These are phyloP conservation scores for Microcebus griseorufus DNA, from an alignment of 2,113 vertebrate genomes.

Conservation along the genomic window DNA sequence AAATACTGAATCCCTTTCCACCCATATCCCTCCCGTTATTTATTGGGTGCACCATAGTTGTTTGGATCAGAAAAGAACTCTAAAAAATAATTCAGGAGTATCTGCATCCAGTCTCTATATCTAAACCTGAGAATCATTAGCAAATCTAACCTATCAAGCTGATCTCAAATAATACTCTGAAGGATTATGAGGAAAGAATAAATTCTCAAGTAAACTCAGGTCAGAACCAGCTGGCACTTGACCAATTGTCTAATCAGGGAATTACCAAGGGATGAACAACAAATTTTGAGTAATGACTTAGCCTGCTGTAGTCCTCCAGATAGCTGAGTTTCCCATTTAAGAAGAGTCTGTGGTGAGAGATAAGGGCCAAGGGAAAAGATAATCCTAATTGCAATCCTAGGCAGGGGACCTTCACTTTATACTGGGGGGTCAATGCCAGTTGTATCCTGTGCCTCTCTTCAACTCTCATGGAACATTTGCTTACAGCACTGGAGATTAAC, in stretches of 20 bases:
- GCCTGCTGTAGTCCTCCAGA: background rate
- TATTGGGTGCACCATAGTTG: background rate
- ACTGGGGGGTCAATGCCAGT: too few species aligned
- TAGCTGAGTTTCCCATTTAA: constrained; percentile 41
- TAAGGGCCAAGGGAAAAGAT: constrained; percentile 17
- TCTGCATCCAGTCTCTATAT: background rate
- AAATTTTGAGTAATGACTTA: constrained; percentile 42
- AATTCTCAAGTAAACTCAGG: constrained; percentile 7
- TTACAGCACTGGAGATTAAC: background rate
- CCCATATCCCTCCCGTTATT: accelerated
- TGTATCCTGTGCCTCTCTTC: background rate
- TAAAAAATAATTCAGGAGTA: background rate
- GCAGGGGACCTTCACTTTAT: background rate
- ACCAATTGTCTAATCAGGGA: background rate
- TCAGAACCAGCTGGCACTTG: background rate
- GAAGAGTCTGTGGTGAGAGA: constrained; percentile 43
- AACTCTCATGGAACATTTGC: background rate
- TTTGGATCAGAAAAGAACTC: background rate
- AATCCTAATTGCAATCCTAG: constrained; percentile 34
- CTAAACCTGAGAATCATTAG: background rate
- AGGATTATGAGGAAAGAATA: background rate
- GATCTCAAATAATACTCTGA: constrained; percentile 8
- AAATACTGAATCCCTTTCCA: background rate
- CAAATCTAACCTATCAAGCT: background rate
- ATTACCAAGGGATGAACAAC: background rate